Conservation (phyloP, 2,888 invertebrate genomes). For the Oxytorus armatus region DNA sequence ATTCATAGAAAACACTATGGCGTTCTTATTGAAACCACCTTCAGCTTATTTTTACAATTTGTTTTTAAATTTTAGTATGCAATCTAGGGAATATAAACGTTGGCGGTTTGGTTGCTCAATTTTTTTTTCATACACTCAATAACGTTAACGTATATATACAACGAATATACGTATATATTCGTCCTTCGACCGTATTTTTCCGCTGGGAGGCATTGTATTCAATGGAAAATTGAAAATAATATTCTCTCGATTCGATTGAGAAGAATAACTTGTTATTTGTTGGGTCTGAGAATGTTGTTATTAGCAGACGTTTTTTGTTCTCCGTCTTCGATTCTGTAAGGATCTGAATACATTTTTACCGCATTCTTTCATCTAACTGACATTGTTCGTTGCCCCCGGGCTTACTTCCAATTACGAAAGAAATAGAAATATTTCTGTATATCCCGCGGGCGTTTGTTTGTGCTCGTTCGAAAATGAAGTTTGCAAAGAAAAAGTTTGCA, state of each 20-base stretch:
- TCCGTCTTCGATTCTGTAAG: too few relatives aligned
- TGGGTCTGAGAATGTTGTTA: not conserved
- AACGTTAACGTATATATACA: too few relatives aligned
- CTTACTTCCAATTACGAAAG: conserved; percentile 34
- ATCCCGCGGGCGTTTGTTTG: conserved; percentile 4
- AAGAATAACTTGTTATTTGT: not conserved
- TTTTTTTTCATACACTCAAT: too few relatives aligned
- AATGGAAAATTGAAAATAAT: not conserved
- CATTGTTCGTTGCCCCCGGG: not conserved
- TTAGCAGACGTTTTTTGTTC: not conserved
- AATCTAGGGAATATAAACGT: not conserved
- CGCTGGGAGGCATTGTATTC: not conserved
- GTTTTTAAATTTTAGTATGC: not conserved
- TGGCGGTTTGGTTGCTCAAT: not conserved
- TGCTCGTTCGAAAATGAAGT: conserved; percentile 9
- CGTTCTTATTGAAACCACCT: conserved; percentile 16
- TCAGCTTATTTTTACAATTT: conserved; percentile 2
- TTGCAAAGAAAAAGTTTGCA: conserved; percentile 12
- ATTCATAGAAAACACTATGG: conserved; percentile 41
- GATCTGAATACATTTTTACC: not conserved
- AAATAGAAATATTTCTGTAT: conserved; percentile 5
- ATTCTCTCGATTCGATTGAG: not conserved
- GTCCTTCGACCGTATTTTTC: too few relatives aligned
- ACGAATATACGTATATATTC: too few relatives aligned
- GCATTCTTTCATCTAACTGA: not conserved